phyloP scores from a whole-genome alignment of 2,888 invertebrate species.

The Erpobdella octoculata region DNA sequence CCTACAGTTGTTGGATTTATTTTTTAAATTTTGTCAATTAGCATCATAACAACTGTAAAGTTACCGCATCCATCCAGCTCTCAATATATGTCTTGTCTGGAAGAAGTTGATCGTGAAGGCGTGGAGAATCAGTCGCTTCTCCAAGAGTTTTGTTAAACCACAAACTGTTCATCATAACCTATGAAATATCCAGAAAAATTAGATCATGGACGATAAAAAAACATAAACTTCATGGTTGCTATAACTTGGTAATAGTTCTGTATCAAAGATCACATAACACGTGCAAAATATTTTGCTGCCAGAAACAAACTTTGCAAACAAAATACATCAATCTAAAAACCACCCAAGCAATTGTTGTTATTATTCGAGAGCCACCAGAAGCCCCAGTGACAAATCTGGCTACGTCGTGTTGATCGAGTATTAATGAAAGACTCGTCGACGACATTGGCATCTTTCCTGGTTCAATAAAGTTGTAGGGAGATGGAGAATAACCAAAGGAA shows the following conservation, averaged over 20 bases:
- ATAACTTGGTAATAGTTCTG: too few species aligned
- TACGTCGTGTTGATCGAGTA: conserved; percentile 63
- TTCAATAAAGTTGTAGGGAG: conserved; percentile 72
- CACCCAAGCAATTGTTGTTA: conserved; percentile 63
- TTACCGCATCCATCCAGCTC: conserved; percentile 33
- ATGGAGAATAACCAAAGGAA: conserved; percentile 58
- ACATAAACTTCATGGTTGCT: too few species aligned
- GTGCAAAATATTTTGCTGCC: background rate
- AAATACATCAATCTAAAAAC: conserved; percentile 14
- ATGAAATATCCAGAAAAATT: background rate
- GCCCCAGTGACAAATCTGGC: conserved; percentile 69
- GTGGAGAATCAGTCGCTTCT: conserved; percentile 69
- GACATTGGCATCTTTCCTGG: conserved; percentile 79
- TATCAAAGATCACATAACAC: background rate
- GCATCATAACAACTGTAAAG: background rate
- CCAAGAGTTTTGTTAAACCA: conserved; percentile 71
- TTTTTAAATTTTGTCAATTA: background rate
- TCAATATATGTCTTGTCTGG: conserved; percentile 68
- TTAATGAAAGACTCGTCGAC: conserved; percentile 78
- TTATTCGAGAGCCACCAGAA: conserved; percentile 83
- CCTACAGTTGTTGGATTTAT: conserved; percentile 24
- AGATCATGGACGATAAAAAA: too few species aligned
- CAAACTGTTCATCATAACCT: conserved; percentile 53
- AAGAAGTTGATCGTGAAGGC: conserved; percentile 75
- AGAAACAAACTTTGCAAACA: background rate